Base-by-base conservation (phyloP, 2,113 vertebrate species). In the Pogona vitticeps region DNA sequence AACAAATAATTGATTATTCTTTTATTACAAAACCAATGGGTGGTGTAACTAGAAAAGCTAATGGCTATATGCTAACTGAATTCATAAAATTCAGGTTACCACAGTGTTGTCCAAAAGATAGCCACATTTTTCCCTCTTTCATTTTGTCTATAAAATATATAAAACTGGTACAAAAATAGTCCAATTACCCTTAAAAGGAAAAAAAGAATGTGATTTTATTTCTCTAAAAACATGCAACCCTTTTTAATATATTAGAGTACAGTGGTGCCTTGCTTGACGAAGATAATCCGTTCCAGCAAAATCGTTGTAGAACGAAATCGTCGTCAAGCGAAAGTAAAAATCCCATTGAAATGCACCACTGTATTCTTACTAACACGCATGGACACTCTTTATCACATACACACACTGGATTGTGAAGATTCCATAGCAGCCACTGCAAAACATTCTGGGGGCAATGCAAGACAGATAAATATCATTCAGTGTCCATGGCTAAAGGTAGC, bases 221-320 rank as follows among this genome's bases (percentile, higher is more conserved):
- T 42, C 33, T 84, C 91, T 80, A 70, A 36, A 76, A 36, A 76
- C 1, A 75, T 68, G 3, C 86, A 86, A 90, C 80, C 28, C 61
- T 8, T 85, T 90, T 80, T 65, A 63, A 63, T 23, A 23, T 18
- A 23, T 23, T 63, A 12, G 58, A 1, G n/a, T 59, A 18, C 10
- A 59, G 7, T 59, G 23, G n/a, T n/a, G n/a, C n/a, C n/a, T n/a
- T n/a, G n/a, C n/a, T n/a, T n/a, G n/a, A n/a, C n/a, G n/a, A n/a
- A n/a, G n/a, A n/a, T n/a, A n/a, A n/a, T n/a, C n/a, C n/a, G n/a
- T n/a, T n/a, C n/a, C n/a, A n/a, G n/a, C n/a, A n/a, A n/a, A n/a
- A n/a, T n/a, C n/a, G n/a, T n/a, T n/a, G n/a, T n/a, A n/a, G n/a
- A n/a, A n/a, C n/a, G n/a, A n/a, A n/a, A n/a, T n/a, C n/a, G n/a